These are phyloP conservation scores for Mustela lutreola DNA, from an alignment of 2,113 vertebrate genomes.

Conservation along the genomic window DNA sequence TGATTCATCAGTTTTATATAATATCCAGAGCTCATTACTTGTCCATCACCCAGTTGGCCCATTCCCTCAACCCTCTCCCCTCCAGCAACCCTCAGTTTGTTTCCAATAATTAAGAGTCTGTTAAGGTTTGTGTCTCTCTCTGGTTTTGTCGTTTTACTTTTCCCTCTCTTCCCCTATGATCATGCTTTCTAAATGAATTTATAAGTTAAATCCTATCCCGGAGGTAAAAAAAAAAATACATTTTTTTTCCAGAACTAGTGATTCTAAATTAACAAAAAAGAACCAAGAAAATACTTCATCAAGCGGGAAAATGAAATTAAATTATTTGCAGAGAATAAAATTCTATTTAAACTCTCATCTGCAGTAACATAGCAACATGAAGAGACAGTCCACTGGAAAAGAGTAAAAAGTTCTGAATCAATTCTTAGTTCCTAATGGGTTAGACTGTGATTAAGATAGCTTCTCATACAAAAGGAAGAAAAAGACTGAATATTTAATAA, in stretches of 20 bases:
- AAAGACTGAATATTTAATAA: not conserved
- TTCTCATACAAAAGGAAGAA: not conserved
- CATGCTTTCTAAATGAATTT: not conserved
- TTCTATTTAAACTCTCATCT: not conserved
- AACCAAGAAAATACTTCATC: not conserved
- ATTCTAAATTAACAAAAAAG: not conserved
- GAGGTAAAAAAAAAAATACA: not conserved
- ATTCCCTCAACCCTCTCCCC: too few relatives aligned
- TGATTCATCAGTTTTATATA: too few relatives aligned
- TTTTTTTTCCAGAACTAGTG: not conserved
- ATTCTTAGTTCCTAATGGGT: not conserved
- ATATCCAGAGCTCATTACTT: too few relatives aligned
- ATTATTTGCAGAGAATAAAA: slow-evolving; percentile 13
- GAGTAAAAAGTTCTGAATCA: not conserved
- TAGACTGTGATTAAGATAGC: not conserved
- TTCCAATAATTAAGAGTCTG: too few relatives aligned
- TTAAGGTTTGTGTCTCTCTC: too few relatives aligned
- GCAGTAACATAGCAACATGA: not conserved
- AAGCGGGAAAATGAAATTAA: not conserved
- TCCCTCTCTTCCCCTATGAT: too few relatives aligned
- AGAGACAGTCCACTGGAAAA: not conserved
- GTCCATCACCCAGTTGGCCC: too few relatives aligned
- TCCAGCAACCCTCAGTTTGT: too few relatives aligned
- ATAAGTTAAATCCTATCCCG: slow-evolving; percentile 8
- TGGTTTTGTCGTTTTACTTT: too few relatives aligned